These are phyloP conservation scores for Amiota mariae DNA, from an alignment of 2,888 invertebrate species.

Conservation along the genomic window DNA sequence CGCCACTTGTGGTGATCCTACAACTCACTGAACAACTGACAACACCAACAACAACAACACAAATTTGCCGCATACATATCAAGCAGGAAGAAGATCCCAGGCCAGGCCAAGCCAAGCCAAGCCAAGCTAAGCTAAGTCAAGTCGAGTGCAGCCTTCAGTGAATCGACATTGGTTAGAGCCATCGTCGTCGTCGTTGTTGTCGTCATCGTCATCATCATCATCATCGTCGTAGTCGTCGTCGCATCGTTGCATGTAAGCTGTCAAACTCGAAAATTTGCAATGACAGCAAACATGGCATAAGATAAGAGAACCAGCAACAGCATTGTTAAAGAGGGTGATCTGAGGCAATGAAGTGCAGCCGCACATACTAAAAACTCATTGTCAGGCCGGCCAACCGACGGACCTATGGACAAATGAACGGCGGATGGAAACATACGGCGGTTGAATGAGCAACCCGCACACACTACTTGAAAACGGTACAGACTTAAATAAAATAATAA, in stretches of 20 bases:
- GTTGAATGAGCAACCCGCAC: conserved; percentile 48
- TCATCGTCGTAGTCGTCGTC: conserved; percentile 28
- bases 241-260: conserved; percentile 66
- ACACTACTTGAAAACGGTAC: neutral
- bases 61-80: conserved; percentile 19
- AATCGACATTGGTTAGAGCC: conserved; percentile 24
- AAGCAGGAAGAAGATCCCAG: conserved; percentile 12
- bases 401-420: too few relatives aligned
- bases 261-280: conserved; percentile 72
- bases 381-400: conserved; percentile 51
- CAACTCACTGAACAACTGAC: conserved; percentile 19
- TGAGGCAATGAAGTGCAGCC: conserved; percentile 55
- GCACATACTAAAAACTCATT: conserved; percentile 66
- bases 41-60: neutral
- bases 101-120: neutral
- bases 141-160: conserved; percentile 15
- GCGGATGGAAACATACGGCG: too few relatives aligned
- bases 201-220: conserved; percentile 18
- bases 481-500: conserved; percentile 24
- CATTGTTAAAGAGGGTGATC: neutral
- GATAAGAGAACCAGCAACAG: conserved; percentile 33
- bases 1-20: conserved; percentile 29
- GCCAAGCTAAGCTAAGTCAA: neutral
- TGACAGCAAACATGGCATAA: conserved; percentile 69
- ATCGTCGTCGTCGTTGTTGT: conserved; percentile 18